Base-by-base conservation (phyloP, 2,888 invertebrate species). In the Temnothorax rugatulus region DNA sequence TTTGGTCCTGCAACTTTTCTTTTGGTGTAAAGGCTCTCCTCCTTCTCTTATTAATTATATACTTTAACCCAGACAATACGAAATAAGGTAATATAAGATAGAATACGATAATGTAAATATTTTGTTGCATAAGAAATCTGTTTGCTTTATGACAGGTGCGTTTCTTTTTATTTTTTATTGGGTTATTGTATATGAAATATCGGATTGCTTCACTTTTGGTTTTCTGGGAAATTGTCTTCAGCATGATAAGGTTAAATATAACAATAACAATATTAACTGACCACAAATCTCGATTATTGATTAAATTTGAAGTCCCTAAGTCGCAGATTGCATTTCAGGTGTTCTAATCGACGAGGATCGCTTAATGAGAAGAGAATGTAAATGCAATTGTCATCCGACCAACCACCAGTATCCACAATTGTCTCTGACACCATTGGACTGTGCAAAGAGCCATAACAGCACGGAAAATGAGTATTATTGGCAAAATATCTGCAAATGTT, bases 261-360 rank as follows among this genome's bases (percentile, higher is more conserved):
- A 34, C 8, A 29, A 41, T 61, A 57, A 54, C 9, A 54, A 38
- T 13, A 77, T 77, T 77, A 66, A 57, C 5, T 38, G 54, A n/a
- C 9, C 0, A 52, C 15, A 54, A 52, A 66, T 63, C 18, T 52
- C 18, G 9, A 61, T 47, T 1, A 13, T 34, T 4, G 2, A 21
- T 76, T 9, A 47, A 38, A 63, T 34, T 34, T 66, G 34, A 44
- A 57, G 25, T 57, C 9, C 54, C 85, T 90, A 90, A 92, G 86
- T 66, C n/a, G n/a, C 34, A 87, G 86, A 75, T 81, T 84, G 77
- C 34, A 89, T 93, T 93, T 11, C 91, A 94, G 94, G 93, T 93
- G 89, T 92, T 61, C 85, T 91, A 69, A 83, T 93, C 75, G 93
- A 93, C 82, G 93, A 94, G 75, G 93, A 94, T 64, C 63, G 21